Evolutionary conservation across 2,113 vertebrate species (phyloP), one percentile per base, ranked within the genome.

Genomic region (Electrona antarctica): DNA sequence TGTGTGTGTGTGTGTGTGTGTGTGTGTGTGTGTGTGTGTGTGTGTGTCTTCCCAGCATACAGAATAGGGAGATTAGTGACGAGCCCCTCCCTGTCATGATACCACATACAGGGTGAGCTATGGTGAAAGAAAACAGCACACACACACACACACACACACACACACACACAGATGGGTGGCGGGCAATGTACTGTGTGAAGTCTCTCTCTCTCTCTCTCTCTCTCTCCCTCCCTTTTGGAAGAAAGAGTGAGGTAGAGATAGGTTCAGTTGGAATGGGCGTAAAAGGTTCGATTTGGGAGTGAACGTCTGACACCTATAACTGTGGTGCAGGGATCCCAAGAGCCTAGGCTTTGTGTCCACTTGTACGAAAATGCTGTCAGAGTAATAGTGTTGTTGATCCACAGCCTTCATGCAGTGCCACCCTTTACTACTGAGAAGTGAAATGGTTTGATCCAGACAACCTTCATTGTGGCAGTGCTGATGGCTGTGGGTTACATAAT

Each of bases 21-120:
- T 52, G 50, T 9, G 50, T 4, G 21, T n/a, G 21, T 21, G 21
- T 7, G 50, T 52, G 13, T 2, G 50, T 52, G 50, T 7, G 50
- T 52, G 50, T 52, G 50, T 9, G 50, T 4, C 76, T 74, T 61
- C 69, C 73, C 48, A 57, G 57, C 73, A 80, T 71, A 60, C 33
- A 65, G 60, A 88, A 82, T 59, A 73, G 71, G 52, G 64, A 86
- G 83, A 81, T 85, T 88, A 81, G 76, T 46, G 4, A 80, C 72
- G 77, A 84, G 82, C 74, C 82, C 73, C 78, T 49, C 65, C 45
- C 67, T 77, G 66, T 76, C 84, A 82, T 61, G 69, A 54, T 67
- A 76, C 56, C 71, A 71, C 67, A 85, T 81, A 83, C 75, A 84
- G 71, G 81, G 60, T 61, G 57, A 80, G 61, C 56, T 45, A 10